Evolutionary conservation across 2,797 vertebrate genomes (phyloP), one percentile per base, ranked within the genome.

Genomic region (Cetoscarus ocellatus): DNA sequence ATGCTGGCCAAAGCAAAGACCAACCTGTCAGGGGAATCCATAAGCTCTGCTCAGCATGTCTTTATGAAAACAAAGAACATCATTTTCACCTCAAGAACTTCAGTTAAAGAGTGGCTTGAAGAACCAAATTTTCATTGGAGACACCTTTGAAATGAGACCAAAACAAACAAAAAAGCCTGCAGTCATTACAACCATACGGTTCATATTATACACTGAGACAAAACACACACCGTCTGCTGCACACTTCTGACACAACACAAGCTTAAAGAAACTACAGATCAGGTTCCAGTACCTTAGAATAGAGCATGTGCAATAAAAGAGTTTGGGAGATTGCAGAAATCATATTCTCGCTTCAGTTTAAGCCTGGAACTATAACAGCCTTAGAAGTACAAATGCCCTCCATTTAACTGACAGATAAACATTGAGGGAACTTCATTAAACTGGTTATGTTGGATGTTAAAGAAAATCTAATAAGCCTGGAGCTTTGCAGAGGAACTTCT

Each of bases 61-160:
- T 65, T 60, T 54, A 77, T 57, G 44, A 73, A 80, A 86, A 80
- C 56, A 80, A 69, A 75, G 52, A 59, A 68, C 10, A 56, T 70
- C 51, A 27, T 72, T 67, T 51, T 69, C 70, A 58, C 27, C 50
- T 73, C 52, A 62, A 71, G 61, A 67, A 57, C 57, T 48, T 67
- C 19, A 59, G 61, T 67, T 70, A 63, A 47, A 63, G 27, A 18
- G 44, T 15, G 12, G 62, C 56, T 55, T 13, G 3, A 70, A 12
- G 4, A 9, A 34, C 55, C 39, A 57, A 43, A 82, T 71, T 62
- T 60, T 70, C 64, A 69, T 77, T 50, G 17, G 79, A 64, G 43
- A 68, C 47, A 66, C 52, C 61, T 71, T 83, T 82, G 67, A 83
- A 76, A 74, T 8, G 0, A 43, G 63, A 73, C 71, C 85, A 89